Percentiles rank a stretch among this genome's conserved stretches.
Conservation (phyloP, 2,797 vertebrate genomes). For the Scomberomorus guttatus region DNA sequence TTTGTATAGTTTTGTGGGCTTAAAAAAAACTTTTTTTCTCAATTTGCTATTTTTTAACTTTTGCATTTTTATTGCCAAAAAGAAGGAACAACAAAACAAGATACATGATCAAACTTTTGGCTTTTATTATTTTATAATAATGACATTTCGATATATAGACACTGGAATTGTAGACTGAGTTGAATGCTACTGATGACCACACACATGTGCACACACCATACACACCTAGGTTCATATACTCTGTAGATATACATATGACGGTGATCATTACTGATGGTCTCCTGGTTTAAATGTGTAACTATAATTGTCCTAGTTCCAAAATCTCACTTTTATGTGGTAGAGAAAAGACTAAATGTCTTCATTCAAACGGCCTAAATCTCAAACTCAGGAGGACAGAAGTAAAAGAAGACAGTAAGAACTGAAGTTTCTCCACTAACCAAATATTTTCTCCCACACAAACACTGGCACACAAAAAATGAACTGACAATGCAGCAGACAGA, state of each 20-base stretch:
- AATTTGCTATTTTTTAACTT: too few species aligned
- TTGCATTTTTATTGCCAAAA: too few species aligned
- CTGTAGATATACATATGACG: neutral
- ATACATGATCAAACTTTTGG: neutral
- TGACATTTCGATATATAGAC: too few species aligned
- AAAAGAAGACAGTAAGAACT: neutral
- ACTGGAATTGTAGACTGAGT: neutral
- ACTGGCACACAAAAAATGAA: neutral
- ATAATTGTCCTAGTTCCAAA: neutral
- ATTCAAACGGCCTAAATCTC: neutral
- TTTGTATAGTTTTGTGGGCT: too few species aligned
- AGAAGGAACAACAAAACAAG: too few species aligned
- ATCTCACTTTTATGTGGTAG: neutral
- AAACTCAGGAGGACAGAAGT: neutral
- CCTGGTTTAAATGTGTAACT: neutral
- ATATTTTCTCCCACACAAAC: slow-evolving; percentile 3
- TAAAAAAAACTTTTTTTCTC: too few species aligned
- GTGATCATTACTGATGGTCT: neutral
- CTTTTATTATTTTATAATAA: too few species aligned
- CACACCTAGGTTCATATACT: neutral
- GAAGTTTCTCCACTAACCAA: neutral
- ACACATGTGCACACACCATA: neutral
- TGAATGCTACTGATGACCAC: slow-evolving; percentile 3
- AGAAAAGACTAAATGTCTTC: neutral
- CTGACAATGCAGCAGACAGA: slow-evolving; percentile 6